Evolutionary conservation across 2,888 invertebrate species (phyloP).

Genomic region (Neoaliturus tenellus): DNA sequence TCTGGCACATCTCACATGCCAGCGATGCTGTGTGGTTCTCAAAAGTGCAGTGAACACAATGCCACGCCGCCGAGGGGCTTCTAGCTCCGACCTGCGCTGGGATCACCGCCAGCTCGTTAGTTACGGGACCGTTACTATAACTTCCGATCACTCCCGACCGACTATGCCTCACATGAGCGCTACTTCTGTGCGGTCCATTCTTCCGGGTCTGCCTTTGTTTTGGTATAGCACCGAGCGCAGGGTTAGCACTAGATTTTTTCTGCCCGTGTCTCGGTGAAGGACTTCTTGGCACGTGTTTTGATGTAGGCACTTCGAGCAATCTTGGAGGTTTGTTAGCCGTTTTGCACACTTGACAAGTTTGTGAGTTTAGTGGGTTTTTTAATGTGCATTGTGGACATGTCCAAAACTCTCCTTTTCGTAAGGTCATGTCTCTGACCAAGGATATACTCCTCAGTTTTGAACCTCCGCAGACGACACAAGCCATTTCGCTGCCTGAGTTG

Average conservation of each 20-base stretch:
- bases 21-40: slow-evolving; percentile 80
- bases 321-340: slow-evolving; percentile 71
- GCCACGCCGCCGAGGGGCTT: slow-evolving; percentile 75
- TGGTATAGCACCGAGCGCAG: slow-evolving; percentile 62
- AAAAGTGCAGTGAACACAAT: slow-evolving; percentile 88
- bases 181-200: slow-evolving; percentile 37
- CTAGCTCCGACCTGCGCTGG: slow-evolving; percentile 42
- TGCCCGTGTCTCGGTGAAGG: slow-evolving; percentile 74
- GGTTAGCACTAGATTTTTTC: slow-evolving; percentile 29
- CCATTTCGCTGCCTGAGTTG: slow-evolving; percentile 82
- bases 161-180: slow-evolving; percentile 51
- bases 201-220: slow-evolving; percentile 60
- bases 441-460: slow-evolving; percentile 84
- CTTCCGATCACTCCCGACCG: slow-evolving; percentile 52
- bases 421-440: slow-evolving; percentile 80
- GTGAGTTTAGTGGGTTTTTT: slow-evolving; percentile 83
- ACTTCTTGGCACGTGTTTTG: slow-evolving; percentile 72
- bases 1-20: slow-evolving; percentile 86
- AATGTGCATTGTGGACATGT: slow-evolving; percentile 89
- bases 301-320: slow-evolving; percentile 71
- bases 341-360: slow-evolving; percentile 86
- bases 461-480: slow-evolving; percentile 93
- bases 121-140: slow-evolving; percentile 49
- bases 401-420: slow-evolving; percentile 85
- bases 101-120: slow-evolving; percentile 55